Conservation (phyloP, 2,797 vertebrate genomes). For the Tamandua tetradactyla region DNA sequence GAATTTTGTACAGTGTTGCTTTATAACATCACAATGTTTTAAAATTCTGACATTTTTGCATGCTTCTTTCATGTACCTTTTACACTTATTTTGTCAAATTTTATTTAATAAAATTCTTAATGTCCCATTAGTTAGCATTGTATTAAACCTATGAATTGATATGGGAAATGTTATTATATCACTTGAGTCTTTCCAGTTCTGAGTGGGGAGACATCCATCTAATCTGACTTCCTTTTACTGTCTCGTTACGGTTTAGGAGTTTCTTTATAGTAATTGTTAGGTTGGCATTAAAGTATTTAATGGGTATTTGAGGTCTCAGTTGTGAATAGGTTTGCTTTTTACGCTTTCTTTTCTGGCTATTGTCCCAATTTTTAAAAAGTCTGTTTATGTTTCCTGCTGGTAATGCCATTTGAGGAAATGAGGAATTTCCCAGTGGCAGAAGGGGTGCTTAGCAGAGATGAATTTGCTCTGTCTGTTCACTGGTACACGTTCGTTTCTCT, state of each 20-base stretch:
- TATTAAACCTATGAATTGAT: slow-evolving; percentile 1
- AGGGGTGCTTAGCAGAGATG: slow-evolving; percentile 41
- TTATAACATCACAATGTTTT: neutral
- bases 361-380: slow-evolving; percentile 14
- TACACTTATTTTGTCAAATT: slow-evolving; percentile 24
- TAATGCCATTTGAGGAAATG: slow-evolving; percentile 30
- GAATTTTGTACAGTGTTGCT: neutral
- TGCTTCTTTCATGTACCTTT: neutral
- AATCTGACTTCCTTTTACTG: slow-evolving; percentile 18
- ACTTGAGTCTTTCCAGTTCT: neutral
- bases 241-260: slow-evolving; percentile 21
- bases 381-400: slow-evolving; percentile 20
- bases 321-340: slow-evolving; percentile 36
- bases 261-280: slow-evolving; percentile 27
- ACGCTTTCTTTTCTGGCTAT: slow-evolving; percentile 19
- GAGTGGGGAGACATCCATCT: neutral
- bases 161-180: neutral
- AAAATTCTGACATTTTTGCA: neutral
- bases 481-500: slow-evolving; percentile 55
- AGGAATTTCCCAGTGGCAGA: slow-evolving; percentile 25
- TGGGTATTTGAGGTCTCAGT: neutral
- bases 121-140: neutral
- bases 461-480: slow-evolving; percentile 48
- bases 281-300: slow-evolving; percentile 10
- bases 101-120: slow-evolving; percentile 28